Evolutionary conservation across 2,888 invertebrate genomes (phyloP), one percentile per base, ranked within the genome.

Genomic region (Xylota segnis): DNA sequence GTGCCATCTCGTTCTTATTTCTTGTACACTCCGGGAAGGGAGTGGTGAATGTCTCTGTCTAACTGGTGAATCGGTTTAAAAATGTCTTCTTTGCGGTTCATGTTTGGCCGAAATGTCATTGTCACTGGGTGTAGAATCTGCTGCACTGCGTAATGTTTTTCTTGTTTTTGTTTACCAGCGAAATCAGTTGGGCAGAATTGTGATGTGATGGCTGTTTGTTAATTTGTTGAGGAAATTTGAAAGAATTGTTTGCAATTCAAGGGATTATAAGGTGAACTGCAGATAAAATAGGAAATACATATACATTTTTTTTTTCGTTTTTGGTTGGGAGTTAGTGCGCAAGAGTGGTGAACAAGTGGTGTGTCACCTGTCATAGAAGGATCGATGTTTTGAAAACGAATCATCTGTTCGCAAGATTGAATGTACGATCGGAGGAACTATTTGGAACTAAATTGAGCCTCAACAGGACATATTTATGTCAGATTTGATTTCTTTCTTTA

Each of bases 61-160:
- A 23, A 27, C 37, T 66, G 52, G 16, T 66, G 65, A 75, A 75
- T 58, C 65, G 75, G 75, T 66, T 56, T 4, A 70, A 56, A 70
- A 18, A 58, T 58, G 45, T 18, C 43, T 72, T 32, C 37, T 52
- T 74, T 61, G 29, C 52, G 72, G 72, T 74, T 63, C 12, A 5
- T 58, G 14, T 16, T 58, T 34, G 27, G 3, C 1, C 6, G 9
- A 63, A 58, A 58, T 71, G n/a, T 47, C 45, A 58, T n/a, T 72
- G 47, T 52, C 47, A 9, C 10, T 29, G 45, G 23, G 45, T 47
- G 56, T 58, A 34, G 16, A 5, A 43, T 18, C 5, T 23, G 34
- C 29, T 27, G 43, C 34, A 23, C 16, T 61, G 63, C 37, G 29
- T 16, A 59, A 16, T 40, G 43, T 37, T 52, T 29, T 18, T 32